Conservation (phyloP, 1,140 invertebrate species). For the Musca vetustissima region DNA sequence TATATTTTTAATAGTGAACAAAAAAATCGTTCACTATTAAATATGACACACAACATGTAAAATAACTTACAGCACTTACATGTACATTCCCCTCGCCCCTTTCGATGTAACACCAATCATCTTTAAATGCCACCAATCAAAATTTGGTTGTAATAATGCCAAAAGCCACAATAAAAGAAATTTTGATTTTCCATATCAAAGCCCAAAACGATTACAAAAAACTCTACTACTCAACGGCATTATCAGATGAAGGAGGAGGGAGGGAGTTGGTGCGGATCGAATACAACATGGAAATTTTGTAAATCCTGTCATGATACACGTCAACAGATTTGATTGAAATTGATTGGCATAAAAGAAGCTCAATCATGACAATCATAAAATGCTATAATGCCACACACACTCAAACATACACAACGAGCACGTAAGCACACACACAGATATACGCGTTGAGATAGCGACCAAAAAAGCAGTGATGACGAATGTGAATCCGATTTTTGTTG, state of each 20-base stretch:
- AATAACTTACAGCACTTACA: no score
- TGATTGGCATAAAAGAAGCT: constrained; percentile 22
- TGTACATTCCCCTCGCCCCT: background rate
- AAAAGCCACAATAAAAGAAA: constrained; percentile 22
- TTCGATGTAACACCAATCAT: background rate
- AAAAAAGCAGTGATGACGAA: no score
- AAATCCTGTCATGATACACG: constrained; percentile 22
- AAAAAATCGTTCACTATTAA: no score
- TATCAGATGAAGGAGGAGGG: no score
- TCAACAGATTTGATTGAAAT: constrained; percentile 23
- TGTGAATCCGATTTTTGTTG: no score
- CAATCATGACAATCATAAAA: constrained; percentile 22
- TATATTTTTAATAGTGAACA: no score
- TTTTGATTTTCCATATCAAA: background rate
- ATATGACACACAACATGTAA: no score
- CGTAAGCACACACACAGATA: no score
- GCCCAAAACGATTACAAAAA: no score
- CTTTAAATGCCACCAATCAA: background rate
- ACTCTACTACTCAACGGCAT: no score
- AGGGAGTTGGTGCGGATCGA: no score
- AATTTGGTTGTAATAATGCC: constrained; percentile 4
- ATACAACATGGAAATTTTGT: constrained; percentile 7
- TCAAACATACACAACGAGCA: background rate
- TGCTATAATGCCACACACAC: constrained; percentile 10
- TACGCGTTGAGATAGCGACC: no score